Base-by-base conservation (phyloP, 2,113 vertebrate genomes). In the Saguinus imperator region DNA sequence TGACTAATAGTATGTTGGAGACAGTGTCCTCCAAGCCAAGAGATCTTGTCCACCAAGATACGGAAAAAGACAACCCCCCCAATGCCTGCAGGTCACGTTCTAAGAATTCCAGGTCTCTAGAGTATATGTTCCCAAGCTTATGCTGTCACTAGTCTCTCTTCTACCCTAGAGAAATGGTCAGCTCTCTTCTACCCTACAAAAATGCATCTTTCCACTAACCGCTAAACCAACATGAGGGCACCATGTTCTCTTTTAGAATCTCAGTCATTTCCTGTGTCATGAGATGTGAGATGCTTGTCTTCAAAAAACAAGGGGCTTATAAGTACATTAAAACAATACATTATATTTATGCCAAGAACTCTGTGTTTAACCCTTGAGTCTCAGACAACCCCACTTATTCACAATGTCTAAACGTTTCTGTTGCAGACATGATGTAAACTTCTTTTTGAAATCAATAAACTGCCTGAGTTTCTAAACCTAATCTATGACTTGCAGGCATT, bases 381-480 rank as follows among this genome's bases (percentile, higher is more conserved):
- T 72, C 61, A 35, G 13, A 43, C 84, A 43, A 23, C 70, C 68
- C 61, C 48, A 66, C 43, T 52, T 77, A 57, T 64, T 90, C 58
- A 87, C 89, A 55, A 45, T 43, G 9, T 80, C 37, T 37, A 57
- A 83, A 93, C 45, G 20, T 64, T 79, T 88, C 77, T 72, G 52
- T 87, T 83, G 35, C 61, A 75, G 58, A 87, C 25, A 77, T 17
- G 20, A 55, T 48, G 64, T 27, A 83, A 64, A 82, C 52, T 43
- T 89, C 18, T 88, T 95, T 92, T 61, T 87, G n/a, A 94, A 84
- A 86, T 86, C 35, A 72, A 37, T 66, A 88, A 66, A 85, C 48
- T 48, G 21, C 21, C 61, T 13, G 40, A 14, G 12, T 96, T 94
- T 94, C 72, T 52, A 83, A 93, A 50, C 8, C 55, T 88, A 45